A percentile compares a stretch with the other conserved stretches of the same genome.
phyloP scores from a whole-genome alignment of 2,797 vertebrate species.

The Odontamblyopus lacepedii region DNA sequence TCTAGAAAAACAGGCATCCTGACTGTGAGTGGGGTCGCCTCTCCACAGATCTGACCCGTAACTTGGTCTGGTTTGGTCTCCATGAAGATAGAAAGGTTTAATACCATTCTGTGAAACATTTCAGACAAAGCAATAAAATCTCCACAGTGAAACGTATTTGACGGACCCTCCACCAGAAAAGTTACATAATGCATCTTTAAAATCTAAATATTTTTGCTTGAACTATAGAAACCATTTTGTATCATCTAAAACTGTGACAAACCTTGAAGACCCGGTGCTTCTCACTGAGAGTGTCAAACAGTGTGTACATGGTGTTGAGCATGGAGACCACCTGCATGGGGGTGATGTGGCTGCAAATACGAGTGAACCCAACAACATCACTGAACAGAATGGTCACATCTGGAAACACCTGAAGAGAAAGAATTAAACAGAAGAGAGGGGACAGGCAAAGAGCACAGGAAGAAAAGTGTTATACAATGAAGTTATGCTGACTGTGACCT shows the following conservation, averaged over 20 bases:
- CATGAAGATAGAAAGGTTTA: too few species aligned
- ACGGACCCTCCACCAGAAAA: too few species aligned
- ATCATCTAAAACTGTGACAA: background rate
- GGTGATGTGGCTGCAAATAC: conserved; percentile 81
- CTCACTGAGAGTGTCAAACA: conserved; percentile 82
- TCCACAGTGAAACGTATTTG: too few species aligned
- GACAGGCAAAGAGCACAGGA: background rate
- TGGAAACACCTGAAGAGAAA: conserved; percentile 72
- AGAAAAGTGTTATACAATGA: background rate
- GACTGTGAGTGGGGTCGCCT: too few species aligned
- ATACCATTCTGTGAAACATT: too few species aligned
- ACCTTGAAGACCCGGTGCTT: conserved; percentile 81
- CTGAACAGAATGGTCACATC: conserved; percentile 82
- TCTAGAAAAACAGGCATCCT: too few species aligned
- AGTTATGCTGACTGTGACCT: too few species aligned
- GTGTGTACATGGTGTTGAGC: conserved; percentile 81
- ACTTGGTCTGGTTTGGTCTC: too few species aligned
- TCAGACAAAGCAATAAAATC: too few species aligned
- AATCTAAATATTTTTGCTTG: background rate
- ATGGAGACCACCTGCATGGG: conserved; percentile 80
- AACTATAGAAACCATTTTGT: background rate
- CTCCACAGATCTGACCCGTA: too few species aligned
- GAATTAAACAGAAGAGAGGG: background rate
- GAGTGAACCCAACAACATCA: conserved; percentile 79
- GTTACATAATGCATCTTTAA: too few species aligned